Conservation (phyloP, 2,888 invertebrate species). For the Meiosimyza platycephala region DNA sequence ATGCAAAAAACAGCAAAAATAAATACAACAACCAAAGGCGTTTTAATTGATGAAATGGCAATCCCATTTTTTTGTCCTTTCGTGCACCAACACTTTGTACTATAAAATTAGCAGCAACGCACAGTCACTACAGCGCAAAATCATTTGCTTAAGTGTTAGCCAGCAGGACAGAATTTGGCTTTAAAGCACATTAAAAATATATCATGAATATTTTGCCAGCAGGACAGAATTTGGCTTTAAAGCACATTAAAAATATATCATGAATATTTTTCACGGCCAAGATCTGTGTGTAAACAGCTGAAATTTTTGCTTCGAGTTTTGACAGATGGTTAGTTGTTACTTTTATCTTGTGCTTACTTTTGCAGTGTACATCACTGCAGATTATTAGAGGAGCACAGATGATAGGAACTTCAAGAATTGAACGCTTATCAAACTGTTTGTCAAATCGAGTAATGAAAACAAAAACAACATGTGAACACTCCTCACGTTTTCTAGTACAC, state of each 20-base stretch:
- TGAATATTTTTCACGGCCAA: neutral
- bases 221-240: slow-evolving; percentile 11
- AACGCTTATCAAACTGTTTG: too few relatives aligned
- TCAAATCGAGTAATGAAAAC: too few relatives aligned
- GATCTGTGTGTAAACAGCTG: slow-evolving; percentile 12
- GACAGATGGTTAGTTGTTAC: neutral
- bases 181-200: neutral
- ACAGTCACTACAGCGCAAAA: neutral
- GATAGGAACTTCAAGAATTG: too few relatives aligned
- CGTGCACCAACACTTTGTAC: neutral
- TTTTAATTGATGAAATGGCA: slow-evolving; percentile 62
- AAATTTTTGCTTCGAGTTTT: neutral
- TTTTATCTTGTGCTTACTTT: too few relatives aligned
- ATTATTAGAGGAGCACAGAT: too few relatives aligned
- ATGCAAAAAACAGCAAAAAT: slow-evolving; percentile 65
- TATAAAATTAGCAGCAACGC: neutral
- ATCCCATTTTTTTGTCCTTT: slow-evolving; percentile 56
- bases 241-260: neutral
- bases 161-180: slow-evolving; percentile 15
- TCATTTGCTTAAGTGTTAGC: slow-evolving; percentile 22
- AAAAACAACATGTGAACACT: too few relatives aligned
- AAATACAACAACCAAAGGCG: slow-evolving; percentile 66
- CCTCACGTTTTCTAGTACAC: too few relatives aligned
- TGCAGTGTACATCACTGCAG: too few relatives aligned
- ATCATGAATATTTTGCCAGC: neutral